Conservation (phyloP, 64 coral and sea anemone genomes). For the Stichodactyla mertensii region DNA sequence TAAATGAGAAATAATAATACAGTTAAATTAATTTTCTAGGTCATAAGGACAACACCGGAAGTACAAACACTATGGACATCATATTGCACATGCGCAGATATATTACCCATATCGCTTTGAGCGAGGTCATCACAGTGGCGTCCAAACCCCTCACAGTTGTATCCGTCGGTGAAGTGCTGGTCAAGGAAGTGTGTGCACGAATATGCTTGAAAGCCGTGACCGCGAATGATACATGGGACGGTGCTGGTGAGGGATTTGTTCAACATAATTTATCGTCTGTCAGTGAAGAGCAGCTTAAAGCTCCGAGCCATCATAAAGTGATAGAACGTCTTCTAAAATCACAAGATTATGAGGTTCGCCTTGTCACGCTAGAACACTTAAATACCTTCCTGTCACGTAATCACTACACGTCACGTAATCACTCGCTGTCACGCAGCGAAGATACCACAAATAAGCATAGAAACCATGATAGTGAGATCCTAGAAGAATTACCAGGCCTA, state of each 20-base stretch:
- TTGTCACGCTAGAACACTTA: slow-evolving; percentile 33
- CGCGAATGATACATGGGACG: not conserved
- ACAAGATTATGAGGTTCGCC: slow-evolving; percentile 48
- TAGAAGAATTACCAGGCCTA: not conserved
- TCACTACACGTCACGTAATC: not conserved
- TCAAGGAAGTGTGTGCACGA: slow-evolving; percentile 11
- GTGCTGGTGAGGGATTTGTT: not conserved
- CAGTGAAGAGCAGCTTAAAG: not conserved
- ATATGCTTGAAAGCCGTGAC: slow-evolving; percentile 6
- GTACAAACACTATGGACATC: not conserved
- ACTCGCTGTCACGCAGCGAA: not conserved
- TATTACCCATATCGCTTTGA: not conserved
- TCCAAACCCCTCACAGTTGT: not conserved
- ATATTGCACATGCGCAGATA: not conserved
- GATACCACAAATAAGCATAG: not conserved
- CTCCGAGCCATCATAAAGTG: slow-evolving; percentile 18
- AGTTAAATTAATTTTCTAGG: not conserved
- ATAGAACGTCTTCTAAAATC: slow-evolving; percentile 18
- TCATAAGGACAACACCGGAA: not conserved
- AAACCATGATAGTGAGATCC: not conserved
- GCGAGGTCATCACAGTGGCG: not conserved
- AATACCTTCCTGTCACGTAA: not conserved
- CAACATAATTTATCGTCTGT: not conserved
- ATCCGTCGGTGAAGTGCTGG: not conserved
- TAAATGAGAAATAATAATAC: too few species aligned